Conservation (phyloP, 1,140 invertebrate species). For the Polypedilum pembai region DNA sequence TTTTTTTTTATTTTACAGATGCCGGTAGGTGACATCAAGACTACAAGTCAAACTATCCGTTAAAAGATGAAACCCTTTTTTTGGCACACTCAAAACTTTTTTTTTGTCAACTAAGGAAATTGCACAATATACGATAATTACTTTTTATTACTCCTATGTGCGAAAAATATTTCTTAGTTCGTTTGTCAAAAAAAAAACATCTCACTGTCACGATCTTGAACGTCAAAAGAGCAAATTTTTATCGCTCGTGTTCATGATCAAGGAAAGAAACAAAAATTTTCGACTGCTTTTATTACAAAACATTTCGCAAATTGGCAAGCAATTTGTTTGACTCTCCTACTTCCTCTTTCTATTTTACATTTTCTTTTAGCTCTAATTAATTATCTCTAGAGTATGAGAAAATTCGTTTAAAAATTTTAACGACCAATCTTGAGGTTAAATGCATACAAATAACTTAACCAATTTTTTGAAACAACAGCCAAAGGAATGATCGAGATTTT, state of each 20-base stretch:
- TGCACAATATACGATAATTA: not conserved
- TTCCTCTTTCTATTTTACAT: no score
- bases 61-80: not conserved
- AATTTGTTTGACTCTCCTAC: not conserved
- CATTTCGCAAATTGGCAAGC: not conserved
- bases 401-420: no score
- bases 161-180: not conserved
- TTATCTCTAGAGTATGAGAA: no score
- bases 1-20: not conserved
- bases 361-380: no score
- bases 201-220: not conserved
- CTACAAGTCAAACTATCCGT: not conserved
- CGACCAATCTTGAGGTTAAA: no score
- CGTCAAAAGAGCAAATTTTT: not conserved
- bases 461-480: no score
- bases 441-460: no score
- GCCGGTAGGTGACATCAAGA: not conserved
- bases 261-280: not conserved
- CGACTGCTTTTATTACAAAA: not conserved
- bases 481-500: no score
- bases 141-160: no score
- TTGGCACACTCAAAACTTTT: not conserved
- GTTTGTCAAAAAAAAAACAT: not conserved
- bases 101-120: conserved; percentile 5
- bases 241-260: not conserved